Percentiles rank a stretch among this genome's conserved stretches.
Conservation (phyloP, 2,113 vertebrate genomes). For the Nematolebias whitei region DNA sequence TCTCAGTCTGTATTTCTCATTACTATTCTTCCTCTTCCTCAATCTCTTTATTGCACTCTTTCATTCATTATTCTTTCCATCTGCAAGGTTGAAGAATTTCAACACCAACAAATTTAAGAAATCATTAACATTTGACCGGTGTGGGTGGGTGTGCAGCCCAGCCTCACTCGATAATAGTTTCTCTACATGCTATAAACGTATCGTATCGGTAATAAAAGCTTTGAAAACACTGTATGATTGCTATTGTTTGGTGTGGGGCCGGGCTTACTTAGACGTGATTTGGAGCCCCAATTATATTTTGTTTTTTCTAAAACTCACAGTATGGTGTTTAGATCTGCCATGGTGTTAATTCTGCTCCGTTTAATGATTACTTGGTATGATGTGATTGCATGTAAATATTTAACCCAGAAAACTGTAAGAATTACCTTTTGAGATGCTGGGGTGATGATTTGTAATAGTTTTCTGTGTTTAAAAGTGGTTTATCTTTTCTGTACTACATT, state of each 20-base stretch:
- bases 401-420: neutral
- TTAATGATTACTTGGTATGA: no score
- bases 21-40: conserved; percentile 37
- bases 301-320: neutral
- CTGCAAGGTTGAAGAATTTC: conserved; percentile 41
- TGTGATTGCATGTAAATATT: no score
- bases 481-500: neutral
- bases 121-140: conserved; percentile 58
- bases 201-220: neutral
- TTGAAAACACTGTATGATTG: neutral
- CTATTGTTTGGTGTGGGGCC: no score
- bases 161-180: neutral
- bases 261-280: no score
- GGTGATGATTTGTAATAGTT: neutral
- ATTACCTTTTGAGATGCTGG: neutral
- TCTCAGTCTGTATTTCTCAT: conserved; percentile 26
- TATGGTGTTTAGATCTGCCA: neutral
- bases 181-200: neutral
- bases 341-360: neutral
- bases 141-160: conserved; percentile 14
- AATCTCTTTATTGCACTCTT: conserved; percentile 20
- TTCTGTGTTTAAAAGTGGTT: neutral
- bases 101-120: conserved; percentile 55
- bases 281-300: neutral
- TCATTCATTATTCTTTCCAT: conserved; percentile 42